Evolutionary conservation across 1,140 invertebrate genomes (phyloP).

Genomic region (Conus betulinus): DNA sequence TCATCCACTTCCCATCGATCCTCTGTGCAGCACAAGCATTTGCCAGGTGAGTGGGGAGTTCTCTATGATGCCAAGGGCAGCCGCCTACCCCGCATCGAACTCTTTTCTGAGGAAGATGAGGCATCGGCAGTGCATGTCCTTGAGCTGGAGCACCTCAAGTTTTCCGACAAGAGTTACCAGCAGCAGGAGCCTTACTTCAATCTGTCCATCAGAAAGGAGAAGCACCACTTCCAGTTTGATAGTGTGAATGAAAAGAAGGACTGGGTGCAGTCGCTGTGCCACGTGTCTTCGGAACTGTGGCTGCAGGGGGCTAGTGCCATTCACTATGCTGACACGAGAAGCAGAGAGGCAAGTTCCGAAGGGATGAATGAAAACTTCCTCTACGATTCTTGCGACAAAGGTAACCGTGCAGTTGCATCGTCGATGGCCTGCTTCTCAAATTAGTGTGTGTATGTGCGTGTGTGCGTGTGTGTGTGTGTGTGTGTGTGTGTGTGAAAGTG

Average conservation of each 20-base stretch:
- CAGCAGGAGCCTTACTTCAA: slow-evolving; percentile 14
- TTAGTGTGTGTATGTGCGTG: too few species aligned
- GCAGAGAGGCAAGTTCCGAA: background rate
- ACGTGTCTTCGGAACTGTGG: background rate
- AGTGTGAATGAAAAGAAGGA: background rate
- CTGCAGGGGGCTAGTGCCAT: background rate
- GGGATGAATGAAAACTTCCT: slow-evolving; percentile 27
- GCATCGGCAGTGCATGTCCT: background rate
- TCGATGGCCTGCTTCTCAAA: background rate
- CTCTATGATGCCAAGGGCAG: slow-evolving; percentile 6
- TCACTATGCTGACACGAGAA: background rate
- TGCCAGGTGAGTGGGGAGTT: slow-evolving; percentile 14
- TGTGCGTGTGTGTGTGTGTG: too few species aligned
- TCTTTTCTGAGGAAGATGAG: background rate
- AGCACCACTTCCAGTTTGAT: slow-evolving; percentile 23
- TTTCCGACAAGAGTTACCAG: slow-evolving; percentile 14
- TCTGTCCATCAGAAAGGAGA: slow-evolving; percentile 35
- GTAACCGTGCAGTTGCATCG: background rate
- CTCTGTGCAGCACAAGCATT: slow-evolving; percentile 20
- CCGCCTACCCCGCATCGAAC: background rate
- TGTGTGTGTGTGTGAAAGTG: too few species aligned
- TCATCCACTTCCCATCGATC: background rate
- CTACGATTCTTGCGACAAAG: slow-evolving; percentile 9
- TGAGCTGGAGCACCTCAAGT: slow-evolving; percentile 14
- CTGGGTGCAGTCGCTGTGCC: slow-evolving; percentile 32